Percentiles rank a stretch among this genome's conserved stretches.
Conservation (phyloP, 1,140 invertebrate species). For the Drosophila ohnishii region DNA sequence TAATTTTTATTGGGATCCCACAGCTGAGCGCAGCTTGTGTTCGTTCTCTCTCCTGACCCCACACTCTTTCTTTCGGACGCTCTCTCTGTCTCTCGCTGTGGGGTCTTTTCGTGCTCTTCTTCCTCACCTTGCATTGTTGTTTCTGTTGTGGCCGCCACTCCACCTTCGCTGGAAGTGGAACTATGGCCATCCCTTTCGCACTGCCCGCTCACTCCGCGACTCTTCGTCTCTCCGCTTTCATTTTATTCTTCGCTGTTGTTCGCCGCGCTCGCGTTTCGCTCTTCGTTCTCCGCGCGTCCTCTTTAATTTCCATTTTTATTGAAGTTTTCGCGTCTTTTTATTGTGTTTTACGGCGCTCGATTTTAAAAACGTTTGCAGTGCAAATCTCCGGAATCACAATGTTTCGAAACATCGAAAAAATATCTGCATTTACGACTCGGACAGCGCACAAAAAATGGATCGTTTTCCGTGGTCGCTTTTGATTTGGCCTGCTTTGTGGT, state of each 20-base stretch:
- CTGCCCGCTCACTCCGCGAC: not conserved
- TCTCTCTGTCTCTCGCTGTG: constrained; percentile 16
- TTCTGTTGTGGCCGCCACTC: constrained; percentile 25
- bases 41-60: constrained; percentile 13
- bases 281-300: not conserved
- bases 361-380: constrained; percentile 22
- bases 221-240: constrained; percentile 15
- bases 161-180: constrained; percentile 34
- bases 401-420: constrained; percentile 22
- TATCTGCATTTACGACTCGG: constrained; percentile 39
- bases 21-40: constrained; percentile 57
- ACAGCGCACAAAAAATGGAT: constrained; percentile 38
- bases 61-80: not conserved
- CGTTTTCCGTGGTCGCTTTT: constrained; percentile 34
- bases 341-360: constrained; percentile 14
- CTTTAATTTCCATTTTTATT: constrained; percentile 32
- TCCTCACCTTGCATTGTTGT: constrained; percentile 28
- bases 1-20: constrained; percentile 48
- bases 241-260: constrained; percentile 35
- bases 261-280: constrained; percentile 38
- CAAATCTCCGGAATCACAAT: constrained; percentile 4
- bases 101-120: constrained; percentile 31
- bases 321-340: constrained; percentile 27
- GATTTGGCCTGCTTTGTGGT: constrained; percentile 50
- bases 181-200: constrained; percentile 1